Base-by-base conservation (phyloP, 2,888 invertebrate species). In the Rotaria macrura region DNA sequence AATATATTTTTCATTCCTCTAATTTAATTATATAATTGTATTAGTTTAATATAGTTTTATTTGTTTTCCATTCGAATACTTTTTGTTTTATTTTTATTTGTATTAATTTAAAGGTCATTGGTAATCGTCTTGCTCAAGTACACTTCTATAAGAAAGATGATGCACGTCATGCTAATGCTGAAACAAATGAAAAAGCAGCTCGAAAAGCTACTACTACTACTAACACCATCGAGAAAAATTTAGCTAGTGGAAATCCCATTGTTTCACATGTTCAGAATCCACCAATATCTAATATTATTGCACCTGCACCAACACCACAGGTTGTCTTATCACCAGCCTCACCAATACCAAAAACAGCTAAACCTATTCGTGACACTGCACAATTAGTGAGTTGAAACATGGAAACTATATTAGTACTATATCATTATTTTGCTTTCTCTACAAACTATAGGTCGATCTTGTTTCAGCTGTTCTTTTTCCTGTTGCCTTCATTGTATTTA, bases 41-140 rank as follows among this genome's bases (percentile, higher is more conserved):
- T 17, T 65, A 65, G 65, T 29, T 79, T 25, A 7, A 25, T 43
- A 25, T 43, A 43, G 43, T n/a, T 79, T 40, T 40, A 6, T 20
- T 23, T 23, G 2, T 79, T 43, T 38, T 72, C 6, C 0, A 1
- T 43, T 79, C 10, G 9, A 17, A 17, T 20, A 38, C 38, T 43
- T 79, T 6, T 38, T 7, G 0, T n/a, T 17, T 43, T n/a, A n/a
- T 43, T 43, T n/a, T 43, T 34, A 6, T 25, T 34, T 14, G 34
- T 65, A 23, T 23, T 65, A 14, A 34, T 43, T 79, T 79, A 9
- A 43, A 79, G 79, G 83, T 86, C 23, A 86, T 86, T 29, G 86
- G 86, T 14, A 86, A 86, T 84, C 86, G 86, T 40, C 57, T 86
- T 38, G 86, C 86, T 57, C 86, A 86, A 55, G 72, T 86, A 43